Evolutionary conservation across 2,888 invertebrate genomes (phyloP), one percentile per base, ranked within the genome.

Genomic region (Leptopterna dolabrata): DNA sequence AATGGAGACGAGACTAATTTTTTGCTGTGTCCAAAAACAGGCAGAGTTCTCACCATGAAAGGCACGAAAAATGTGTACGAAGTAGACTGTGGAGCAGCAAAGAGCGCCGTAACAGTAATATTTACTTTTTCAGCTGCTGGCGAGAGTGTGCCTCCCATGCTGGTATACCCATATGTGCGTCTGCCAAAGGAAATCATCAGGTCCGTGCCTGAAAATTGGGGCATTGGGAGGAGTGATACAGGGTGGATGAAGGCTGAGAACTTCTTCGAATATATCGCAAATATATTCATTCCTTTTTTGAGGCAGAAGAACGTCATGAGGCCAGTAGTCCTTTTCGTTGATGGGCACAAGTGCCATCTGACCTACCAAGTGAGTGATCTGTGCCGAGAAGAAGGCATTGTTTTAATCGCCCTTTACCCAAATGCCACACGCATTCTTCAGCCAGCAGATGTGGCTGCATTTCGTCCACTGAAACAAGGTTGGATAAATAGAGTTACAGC

Each of bases 121-220:
- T 92, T 92, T 87, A 91, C 91, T 14, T 92, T 92, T 90, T 89
- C 90, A 9, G 92, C 92, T 14, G 85, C 90, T 87, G 91, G 91
- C 55, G 87, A 89, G 47, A 88, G 90, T 29, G 90, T 90, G 11
- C 91, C 91, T 81, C 91, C 91, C 41, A 91, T 91, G 90, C 89
- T 92, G 4, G 90, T 92, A 41, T 91, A 91, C 89, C 91, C 91
- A 0, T 90, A 91, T 88, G 90, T 91, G 89, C 89, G 92, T 83
- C 88, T 91, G 51, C 91, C 91, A 16, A 87, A 88, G 36, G 90
- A 91, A 27, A 91, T 92, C 88, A 89, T 90, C 0, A 89, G 90
- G 47, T 90, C 89, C 30, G 89, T 92, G 86, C 91, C 91, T 24
- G 76, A 88, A 43, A 89, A 90, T 36, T 92, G 92, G 92, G 91